Evolutionary conservation across 2,888 invertebrate genomes (phyloP).

Genomic region (Drosophila niveifrons): DNA sequence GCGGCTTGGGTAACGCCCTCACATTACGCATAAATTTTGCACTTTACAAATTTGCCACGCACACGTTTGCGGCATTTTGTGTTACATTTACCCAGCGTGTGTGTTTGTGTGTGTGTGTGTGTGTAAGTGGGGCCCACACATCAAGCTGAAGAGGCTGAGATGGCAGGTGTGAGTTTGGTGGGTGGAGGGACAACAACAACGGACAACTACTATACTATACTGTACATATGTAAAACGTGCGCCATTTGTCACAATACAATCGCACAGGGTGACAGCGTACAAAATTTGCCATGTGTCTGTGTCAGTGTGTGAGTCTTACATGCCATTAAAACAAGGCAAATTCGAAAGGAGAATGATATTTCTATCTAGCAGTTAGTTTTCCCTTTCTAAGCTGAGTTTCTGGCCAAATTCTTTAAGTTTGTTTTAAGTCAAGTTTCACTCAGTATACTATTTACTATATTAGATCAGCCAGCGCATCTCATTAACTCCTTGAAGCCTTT

Average conservation of each 20-base stretch:
- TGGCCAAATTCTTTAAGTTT: neutral
- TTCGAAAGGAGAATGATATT: constrained; percentile 10
- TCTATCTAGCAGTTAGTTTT: neutral
- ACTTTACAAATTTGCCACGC: constrained; percentile 82
- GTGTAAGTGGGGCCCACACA: neutral
- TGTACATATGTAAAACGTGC: constrained; percentile 74
- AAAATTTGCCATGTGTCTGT: constrained; percentile 1
- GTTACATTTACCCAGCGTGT: constrained; percentile 69
- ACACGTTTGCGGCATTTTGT: constrained; percentile 81
- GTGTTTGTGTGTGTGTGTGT: constrained; percentile 18
- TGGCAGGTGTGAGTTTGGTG: neutral
- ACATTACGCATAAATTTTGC: constrained; percentile 82
- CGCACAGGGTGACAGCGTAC: constrained; percentile 47
- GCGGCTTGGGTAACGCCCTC: constrained; percentile 67
- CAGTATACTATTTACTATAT: no score
- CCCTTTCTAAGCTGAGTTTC: neutral
- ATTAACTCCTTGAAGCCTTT: neutral
- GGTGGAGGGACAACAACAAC: neutral
- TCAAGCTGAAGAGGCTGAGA: neutral
- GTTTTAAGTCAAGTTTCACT: neutral
- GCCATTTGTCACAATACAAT: constrained; percentile 73
- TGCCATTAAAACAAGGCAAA: constrained; percentile 15
- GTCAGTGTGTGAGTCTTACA: constrained; percentile 17
- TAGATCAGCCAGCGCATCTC: neutral
- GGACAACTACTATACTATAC: constrained; percentile 55